Evolutionary conservation across 2,888 invertebrate species (phyloP).

Genomic region (Eurytoma californica): DNA sequence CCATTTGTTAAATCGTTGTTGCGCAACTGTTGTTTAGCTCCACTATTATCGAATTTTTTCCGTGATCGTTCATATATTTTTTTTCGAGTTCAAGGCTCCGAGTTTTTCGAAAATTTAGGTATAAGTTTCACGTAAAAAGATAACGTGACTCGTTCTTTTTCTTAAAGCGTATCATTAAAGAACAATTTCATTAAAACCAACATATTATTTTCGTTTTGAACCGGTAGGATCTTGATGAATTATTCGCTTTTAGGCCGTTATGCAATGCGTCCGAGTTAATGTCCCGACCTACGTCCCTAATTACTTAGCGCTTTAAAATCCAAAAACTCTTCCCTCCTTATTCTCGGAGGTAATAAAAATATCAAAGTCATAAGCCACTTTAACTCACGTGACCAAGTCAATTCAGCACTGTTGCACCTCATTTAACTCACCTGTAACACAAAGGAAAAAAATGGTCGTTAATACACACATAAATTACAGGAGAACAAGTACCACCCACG

Average conservation of each 20-base stretch:
- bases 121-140: conserved; percentile 15
- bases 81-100: no score
- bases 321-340: no score
- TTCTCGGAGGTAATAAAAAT: neutral
- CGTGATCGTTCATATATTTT: no score
- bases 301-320: neutral
- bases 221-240: neutral
- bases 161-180: conserved; percentile 11
- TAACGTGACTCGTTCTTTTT: conserved; percentile 16
- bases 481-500: no score
- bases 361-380: neutral
- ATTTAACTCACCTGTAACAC: conserved; percentile 46
- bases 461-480: neutral
- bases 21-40: no score
- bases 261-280: neutral
- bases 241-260: conserved; percentile 4
- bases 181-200: conserved; percentile 3
- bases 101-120: neutral
- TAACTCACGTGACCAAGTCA: conserved; percentile 13
- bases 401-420: neutral
- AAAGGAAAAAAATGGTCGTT: neutral
- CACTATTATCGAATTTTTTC: no score
- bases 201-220: neutral
- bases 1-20: no score
- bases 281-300: neutral